Conservation (phyloP, 1,140 invertebrate genomes). For the Idris sp. region DNA sequence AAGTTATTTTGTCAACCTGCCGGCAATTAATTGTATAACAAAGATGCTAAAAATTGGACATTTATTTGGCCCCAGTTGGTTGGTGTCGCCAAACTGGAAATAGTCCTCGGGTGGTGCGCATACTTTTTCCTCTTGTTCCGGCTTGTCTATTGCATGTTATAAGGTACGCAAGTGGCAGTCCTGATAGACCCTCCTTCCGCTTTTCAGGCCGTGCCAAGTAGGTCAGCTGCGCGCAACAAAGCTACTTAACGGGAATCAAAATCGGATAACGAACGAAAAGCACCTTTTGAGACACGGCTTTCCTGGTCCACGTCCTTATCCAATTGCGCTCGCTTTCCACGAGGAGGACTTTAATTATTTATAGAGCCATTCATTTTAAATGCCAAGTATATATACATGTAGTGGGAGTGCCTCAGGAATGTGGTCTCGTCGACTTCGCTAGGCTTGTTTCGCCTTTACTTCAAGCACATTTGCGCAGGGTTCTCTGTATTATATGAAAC, state of each 20-base stretch:
- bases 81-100: no score
- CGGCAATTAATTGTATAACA: no score
- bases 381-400: constrained; percentile 63
- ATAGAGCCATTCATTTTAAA: constrained; percentile 63
- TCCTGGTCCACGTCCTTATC: constrained; percentile 14
- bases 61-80: no score
- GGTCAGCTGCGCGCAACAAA: constrained; percentile 63
- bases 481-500: no score
- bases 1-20: no score
- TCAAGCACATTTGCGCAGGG: constrained; percentile 36
- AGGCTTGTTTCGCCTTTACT: constrained; percentile 35
- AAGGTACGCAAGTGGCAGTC: constrained; percentile 52
- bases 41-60: no score
- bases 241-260: constrained; percentile 61
- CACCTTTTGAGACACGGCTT: no score
- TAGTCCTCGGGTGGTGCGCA: no score
- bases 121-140: constrained; percentile 53
- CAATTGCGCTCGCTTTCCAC: constrained; percentile 32
- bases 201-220: constrained; percentile 63
- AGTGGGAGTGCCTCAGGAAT: constrained; percentile 72
- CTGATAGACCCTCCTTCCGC: constrained; percentile 64
- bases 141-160: constrained; percentile 57
- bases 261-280: no score
- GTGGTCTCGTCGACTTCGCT: constrained; percentile 65
- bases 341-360: constrained; percentile 61